phyloP scores from a whole-genome alignment of 2,888 invertebrate species.

The Zygaena filipendulae region DNA sequence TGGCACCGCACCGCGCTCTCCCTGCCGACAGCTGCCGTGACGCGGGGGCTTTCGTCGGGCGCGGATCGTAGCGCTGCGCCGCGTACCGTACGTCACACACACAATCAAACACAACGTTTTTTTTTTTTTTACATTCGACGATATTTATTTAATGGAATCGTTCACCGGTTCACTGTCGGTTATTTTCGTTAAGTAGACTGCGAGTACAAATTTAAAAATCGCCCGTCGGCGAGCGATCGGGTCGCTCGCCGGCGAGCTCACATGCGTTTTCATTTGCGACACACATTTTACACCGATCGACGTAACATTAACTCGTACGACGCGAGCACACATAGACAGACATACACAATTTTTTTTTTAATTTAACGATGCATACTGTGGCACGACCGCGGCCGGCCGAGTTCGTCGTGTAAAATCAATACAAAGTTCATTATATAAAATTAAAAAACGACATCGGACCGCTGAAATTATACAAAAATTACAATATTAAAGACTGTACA shows the following conservation, averaged over 20 bases:
- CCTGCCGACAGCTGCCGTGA: conserved; percentile 65
- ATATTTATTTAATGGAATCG: conserved; percentile 70
- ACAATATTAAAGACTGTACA: conserved; percentile 71
- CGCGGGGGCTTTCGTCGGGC: conserved; percentile 66
- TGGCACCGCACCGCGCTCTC: conserved; percentile 62
- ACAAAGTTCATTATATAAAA: conserved; percentile 69
- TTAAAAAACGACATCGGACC: conserved; percentile 69
- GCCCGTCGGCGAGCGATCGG: conserved; percentile 49
- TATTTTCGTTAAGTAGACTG: conserved; percentile 65
- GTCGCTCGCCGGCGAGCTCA: conserved; percentile 58
- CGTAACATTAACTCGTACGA: conserved; percentile 68
- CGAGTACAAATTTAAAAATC: conserved; percentile 68
- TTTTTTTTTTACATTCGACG: conserved; percentile 71
- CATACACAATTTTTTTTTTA: conserved; percentile 66
- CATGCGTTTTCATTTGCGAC: conserved; percentile 64
- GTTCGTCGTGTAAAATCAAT: conserved; percentile 68
- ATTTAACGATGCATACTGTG: conserved; percentile 63
- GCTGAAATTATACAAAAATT: conserved; percentile 71
- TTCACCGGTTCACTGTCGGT: conserved; percentile 68
- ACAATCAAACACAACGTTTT: conserved; percentile 53
- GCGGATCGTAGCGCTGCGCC: conserved; percentile 63
- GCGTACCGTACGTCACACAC: conserved; percentile 30
- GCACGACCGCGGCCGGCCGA: conserved; percentile 63
- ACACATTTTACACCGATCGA: conserved; percentile 69
- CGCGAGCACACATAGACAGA: conserved; percentile 70